phyloP scores from a whole-genome alignment of 2,888 invertebrate species.

The Corbicula japonica region DNA sequence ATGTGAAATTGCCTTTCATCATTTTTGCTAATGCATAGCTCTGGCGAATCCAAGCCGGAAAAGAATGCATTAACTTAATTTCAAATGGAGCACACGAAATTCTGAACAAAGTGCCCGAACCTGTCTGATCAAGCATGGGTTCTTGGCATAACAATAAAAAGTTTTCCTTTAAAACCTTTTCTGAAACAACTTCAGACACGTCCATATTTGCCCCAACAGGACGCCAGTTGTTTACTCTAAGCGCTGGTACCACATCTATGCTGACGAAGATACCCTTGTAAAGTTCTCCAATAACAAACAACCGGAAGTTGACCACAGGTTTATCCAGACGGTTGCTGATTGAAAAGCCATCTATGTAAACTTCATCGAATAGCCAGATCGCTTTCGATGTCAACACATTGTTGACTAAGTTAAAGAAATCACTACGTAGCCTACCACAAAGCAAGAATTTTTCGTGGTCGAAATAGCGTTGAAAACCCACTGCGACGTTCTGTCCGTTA shows the following conservation, averaged over 20 bases:
- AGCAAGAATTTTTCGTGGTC: too few relatives aligned
- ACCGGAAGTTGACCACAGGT: neutral
- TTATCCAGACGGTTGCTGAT: neutral
- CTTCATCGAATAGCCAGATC: neutral
- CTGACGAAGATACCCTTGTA: slow-evolving; percentile 10
- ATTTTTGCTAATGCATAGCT: slow-evolving; percentile 11
- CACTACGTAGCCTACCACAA: too few relatives aligned
- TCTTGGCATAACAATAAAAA: neutral
- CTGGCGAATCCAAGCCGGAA: slow-evolving; percentile 10
- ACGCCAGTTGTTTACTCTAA: neutral
- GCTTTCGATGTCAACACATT: neutral
- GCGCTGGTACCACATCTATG: neutral
- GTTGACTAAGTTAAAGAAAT: too few relatives aligned
- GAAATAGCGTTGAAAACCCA: too few relatives aligned
- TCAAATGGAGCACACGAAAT: slow-evolving; percentile 6
- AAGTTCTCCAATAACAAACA: neutral
- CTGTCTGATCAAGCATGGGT: neutral
- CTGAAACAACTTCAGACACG: neutral
- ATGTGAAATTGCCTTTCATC: slow-evolving; percentile 9
- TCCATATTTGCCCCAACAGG: neutral
- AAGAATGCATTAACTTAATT: slow-evolving; percentile 8
- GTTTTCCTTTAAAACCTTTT: neutral
- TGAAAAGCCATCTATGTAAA: neutral
- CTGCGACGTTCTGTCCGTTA: too few relatives aligned
- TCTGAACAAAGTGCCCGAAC: neutral